Evolutionary conservation across 2,113 vertebrate species (phyloP), one percentile per base, ranked within the genome.

Genomic region (Xenotilapia leptura): DNA sequence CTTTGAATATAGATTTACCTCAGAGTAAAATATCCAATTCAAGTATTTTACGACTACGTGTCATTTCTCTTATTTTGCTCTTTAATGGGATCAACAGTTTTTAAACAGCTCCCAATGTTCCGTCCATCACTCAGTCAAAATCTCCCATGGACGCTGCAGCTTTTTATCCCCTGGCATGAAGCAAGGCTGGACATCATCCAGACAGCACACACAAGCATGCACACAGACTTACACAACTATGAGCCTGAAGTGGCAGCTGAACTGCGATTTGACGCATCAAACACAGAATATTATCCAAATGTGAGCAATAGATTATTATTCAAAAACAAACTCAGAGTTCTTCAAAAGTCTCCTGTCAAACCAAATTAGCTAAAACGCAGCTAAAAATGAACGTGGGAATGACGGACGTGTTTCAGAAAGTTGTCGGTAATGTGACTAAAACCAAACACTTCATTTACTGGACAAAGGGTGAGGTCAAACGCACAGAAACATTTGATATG

Each of bases 161-260:
- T 19, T 33, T 82, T 82, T 13, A 79, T 85, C 79, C 42, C 7
- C 42, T 70, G 49, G 49, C 85, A 56, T 31, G 77, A 84, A 38
- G 28, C 13, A 21, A 68, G 5, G 33, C 49, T 81, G 14, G 19
- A 51, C 51, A 7, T 42, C 47, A 53, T 73, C 79, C 85, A 82
- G 49, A 11, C 51, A 54, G 40, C 58, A 55, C 1, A 65, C 15
- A 36, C 31, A 80, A 12, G 9, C 45, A 15, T 13, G 17, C 38
- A 54, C 38, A 65, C 70, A 75, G 0, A 47, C 58, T 51, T 9
- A 7, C 42, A 36, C 7, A 5, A 4, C 14, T n/a, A 6, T 6
- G 40, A 84, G 60, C 49, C 70, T 79, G 19, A 45, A 70, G 79
- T 13, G 23, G 31, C 23, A 10, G 83, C 9, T 62, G 6, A 79